Percentiles rank a stretch among this genome's conserved stretches.
These are phyloP conservation scores for Pimephales promelas DNA, from an alignment of 2,113 vertebrate genomes.

Conservation along the genomic window DNA sequence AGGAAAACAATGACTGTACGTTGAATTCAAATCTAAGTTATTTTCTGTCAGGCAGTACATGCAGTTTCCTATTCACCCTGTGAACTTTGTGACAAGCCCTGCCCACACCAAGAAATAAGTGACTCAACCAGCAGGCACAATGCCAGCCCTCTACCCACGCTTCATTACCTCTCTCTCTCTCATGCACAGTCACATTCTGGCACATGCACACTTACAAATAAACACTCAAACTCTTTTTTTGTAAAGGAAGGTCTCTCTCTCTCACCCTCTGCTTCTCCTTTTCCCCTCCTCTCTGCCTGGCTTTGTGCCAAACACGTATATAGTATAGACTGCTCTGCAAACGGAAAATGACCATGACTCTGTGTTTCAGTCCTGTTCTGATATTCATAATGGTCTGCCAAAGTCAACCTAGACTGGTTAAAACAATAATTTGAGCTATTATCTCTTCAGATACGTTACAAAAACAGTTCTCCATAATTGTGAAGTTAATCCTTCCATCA, in stretches of 20 bases:
- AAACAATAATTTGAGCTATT: constrained; percentile 12
- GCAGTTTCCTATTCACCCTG: constrained; percentile 43
- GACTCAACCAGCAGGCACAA: constrained; percentile 53
- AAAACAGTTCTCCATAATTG: not conserved
- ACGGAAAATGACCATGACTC: constrained; percentile 26
- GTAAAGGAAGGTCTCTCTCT: constrained; percentile 21
- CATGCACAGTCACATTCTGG: constrained; percentile 31
- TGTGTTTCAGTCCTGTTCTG: constrained; percentile 26
- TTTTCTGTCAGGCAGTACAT: constrained; percentile 34
- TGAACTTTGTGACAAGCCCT: constrained; percentile 55
- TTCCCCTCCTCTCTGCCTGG: constrained; percentile 36
- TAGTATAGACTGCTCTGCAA: constrained; percentile 41
- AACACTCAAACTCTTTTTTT: constrained; percentile 18
- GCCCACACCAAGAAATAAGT: constrained; percentile 55
- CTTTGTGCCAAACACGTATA: constrained; percentile 31
- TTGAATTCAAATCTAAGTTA: constrained; percentile 7
- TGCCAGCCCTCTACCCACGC: constrained; percentile 59
- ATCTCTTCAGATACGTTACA: not conserved
- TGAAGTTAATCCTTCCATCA: not conserved
- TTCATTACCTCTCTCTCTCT: constrained; percentile 42
- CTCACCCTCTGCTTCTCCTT: constrained; percentile 21
- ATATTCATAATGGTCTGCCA: constrained; percentile 7
- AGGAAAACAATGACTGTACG: not conserved
- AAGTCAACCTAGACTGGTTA: constrained; percentile 27
- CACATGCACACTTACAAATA: constrained; percentile 45